phyloP scores from a whole-genome alignment of 2,797 vertebrate species.

The Esox masquinongy region DNA sequence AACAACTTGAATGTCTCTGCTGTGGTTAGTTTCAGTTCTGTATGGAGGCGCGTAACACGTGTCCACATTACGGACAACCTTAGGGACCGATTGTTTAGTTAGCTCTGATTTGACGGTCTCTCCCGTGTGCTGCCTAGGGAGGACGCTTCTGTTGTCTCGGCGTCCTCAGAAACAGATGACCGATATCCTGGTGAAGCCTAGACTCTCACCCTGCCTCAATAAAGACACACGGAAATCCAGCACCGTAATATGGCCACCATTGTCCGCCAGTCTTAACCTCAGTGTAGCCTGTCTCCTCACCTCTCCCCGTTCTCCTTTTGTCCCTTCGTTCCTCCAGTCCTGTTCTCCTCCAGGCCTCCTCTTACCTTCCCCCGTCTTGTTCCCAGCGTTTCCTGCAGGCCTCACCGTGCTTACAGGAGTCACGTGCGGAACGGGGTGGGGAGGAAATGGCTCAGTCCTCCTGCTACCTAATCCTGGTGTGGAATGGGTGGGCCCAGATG shows the following conservation, averaged over 20 bases:
- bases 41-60: conserved; percentile 13
- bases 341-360: conserved; percentile 1
- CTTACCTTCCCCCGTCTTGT: conserved; percentile 16
- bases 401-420: conserved; percentile 27
- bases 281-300: not conserved
- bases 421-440: not conserved
- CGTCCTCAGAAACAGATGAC: not conserved
- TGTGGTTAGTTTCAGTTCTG: conserved; percentile 42
- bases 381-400: conserved; percentile 51
- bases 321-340: conserved; percentile 8
- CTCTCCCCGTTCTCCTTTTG: not conserved
- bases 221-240: not conserved
- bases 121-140: not conserved
- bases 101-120: not conserved
- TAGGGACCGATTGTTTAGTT: not conserved
- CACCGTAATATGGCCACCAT: not conserved
- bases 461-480: too few species aligned
- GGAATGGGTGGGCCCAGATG: not conserved
- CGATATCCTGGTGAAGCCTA: not conserved
- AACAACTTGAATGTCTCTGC: conserved; percentile 40
- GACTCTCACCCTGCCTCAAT: not conserved
- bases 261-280: not conserved
- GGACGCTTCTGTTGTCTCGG: not conserved
- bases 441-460: not conserved
- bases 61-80: not conserved